Conservation (phyloP, 2,797 vertebrate genomes). For the Falco berigora region DNA sequence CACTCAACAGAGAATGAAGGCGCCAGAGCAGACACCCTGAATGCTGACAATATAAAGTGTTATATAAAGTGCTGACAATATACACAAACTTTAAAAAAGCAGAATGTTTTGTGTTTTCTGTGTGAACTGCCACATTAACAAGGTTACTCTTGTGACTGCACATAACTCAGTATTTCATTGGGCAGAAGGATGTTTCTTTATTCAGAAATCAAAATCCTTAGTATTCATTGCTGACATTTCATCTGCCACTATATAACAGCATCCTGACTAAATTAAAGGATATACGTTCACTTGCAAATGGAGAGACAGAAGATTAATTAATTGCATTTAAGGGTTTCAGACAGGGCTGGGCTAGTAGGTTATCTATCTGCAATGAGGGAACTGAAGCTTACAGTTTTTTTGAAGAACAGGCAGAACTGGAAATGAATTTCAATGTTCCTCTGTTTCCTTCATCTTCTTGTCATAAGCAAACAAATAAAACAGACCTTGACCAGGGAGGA, state of each 20-base stretch:
- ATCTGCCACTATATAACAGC: neutral
- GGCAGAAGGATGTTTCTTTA: neutral
- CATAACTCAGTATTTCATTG: neutral
- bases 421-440: neutral
- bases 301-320: neutral
- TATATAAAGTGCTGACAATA: neutral
- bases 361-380: neutral
- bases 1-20: neutral
- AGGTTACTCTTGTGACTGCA: neutral
- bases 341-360: neutral
- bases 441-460: neutral
- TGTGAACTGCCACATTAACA: neutral
- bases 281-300: neutral
- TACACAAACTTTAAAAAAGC: neutral
- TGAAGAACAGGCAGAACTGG: neutral
- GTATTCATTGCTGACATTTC: neutral
- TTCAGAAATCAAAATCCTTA: neutral
- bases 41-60: neutral
- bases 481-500: neutral
- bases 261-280: neutral
- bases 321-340: neutral
- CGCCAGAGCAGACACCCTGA: neutral
- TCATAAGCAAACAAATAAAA: neutral
- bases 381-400: rapidly evolving
- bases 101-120: neutral